Base-by-base conservation (phyloP, 2,797 vertebrate species). In the Euphonia xanthogaster region DNA sequence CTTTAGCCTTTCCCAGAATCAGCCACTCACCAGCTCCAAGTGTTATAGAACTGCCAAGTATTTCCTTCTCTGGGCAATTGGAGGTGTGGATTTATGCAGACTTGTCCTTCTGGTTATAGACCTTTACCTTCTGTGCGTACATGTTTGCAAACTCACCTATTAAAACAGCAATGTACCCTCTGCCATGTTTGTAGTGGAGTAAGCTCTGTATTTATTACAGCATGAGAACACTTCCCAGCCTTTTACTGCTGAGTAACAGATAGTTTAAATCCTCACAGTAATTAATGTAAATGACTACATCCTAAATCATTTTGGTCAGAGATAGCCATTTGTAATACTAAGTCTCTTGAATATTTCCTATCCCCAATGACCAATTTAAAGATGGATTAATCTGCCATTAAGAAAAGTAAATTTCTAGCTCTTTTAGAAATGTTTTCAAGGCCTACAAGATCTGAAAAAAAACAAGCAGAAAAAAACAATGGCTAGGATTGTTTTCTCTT, bases 101-200 rank as follows among this genome's bases (percentile, higher is more conserved):
- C 19, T 68, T 15, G 7, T 62, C 5, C 2, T 65, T 62, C 44
- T 89, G 33, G 50, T 84, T 51, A n/a, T 19, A 76, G 58, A 75
- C 1, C 0, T 68, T 78, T 47, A 81, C 2, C 1, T 58, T 84
- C 28, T 44, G 21, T 30, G 28, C 14, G 8, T 40, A 10, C 0
- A 0, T 55, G 19, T 72, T 83, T 51, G 44, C 67, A 89, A 66
- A 79, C 37, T 78, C 44, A 35, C 17, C 13, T 45, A 2, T 48
- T 79, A 37, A 48, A 78, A 48, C 18, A 54, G 33, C 22, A 39
- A 51, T 47, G 28, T 44, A 53, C 21, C 31, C 87, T 86, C 65
- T 83, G 31, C 35, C 5, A 18, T 27, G 12, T 31, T 74, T 58
- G 54, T 94, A 84, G 45, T 10, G 16, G 39, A 61, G n/a, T 37